phyloP scores from a whole-genome alignment of 2,888 invertebrate genomes.

The Noctuana brunneofusca region DNA sequence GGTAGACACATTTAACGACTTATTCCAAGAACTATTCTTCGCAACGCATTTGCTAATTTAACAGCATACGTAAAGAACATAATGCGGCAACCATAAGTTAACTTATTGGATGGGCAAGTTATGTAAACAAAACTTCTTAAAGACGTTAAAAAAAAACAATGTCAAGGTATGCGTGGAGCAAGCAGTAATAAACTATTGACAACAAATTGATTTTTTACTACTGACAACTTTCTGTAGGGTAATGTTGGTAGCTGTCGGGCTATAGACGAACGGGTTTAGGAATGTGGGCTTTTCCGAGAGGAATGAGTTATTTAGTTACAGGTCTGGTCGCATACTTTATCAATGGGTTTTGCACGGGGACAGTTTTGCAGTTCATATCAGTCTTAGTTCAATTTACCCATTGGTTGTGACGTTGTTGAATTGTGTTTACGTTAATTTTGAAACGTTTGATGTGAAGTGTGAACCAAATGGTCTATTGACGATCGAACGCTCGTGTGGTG shows the following conservation, averaged over 20 bases:
- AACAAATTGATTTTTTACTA: slow-evolving; percentile 32
- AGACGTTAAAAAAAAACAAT: neutral
- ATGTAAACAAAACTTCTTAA: slow-evolving; percentile 3
- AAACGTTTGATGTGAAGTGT: too few relatives aligned
- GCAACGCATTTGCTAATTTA: neutral
- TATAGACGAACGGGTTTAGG: slow-evolving; percentile 15
- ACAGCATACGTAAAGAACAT: neutral
- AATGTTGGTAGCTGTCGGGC: slow-evolving; percentile 13
- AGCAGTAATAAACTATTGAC: slow-evolving; percentile 12
- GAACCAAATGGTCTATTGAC: too few relatives aligned
- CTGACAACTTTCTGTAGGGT: slow-evolving; percentile 11
- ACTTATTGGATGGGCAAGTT: neutral
- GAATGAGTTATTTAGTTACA: slow-evolving; percentile 26
- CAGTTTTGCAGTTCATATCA: neutral
- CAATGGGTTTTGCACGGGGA: slow-evolving; percentile 23
- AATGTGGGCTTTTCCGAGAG: slow-evolving; percentile 30
- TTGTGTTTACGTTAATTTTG: neutral
- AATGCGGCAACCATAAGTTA: neutral
- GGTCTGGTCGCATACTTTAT: slow-evolving; percentile 26
- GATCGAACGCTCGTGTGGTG: too few relatives aligned
- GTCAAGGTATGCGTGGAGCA: slow-evolving; percentile 12
- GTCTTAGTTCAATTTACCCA: neutral
- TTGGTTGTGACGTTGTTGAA: neutral
- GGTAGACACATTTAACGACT: neutral
- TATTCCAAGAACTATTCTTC: neutral